phyloP scores from a whole-genome alignment of 1,140 invertebrate species.

The Vanessa tameamea region DNA sequence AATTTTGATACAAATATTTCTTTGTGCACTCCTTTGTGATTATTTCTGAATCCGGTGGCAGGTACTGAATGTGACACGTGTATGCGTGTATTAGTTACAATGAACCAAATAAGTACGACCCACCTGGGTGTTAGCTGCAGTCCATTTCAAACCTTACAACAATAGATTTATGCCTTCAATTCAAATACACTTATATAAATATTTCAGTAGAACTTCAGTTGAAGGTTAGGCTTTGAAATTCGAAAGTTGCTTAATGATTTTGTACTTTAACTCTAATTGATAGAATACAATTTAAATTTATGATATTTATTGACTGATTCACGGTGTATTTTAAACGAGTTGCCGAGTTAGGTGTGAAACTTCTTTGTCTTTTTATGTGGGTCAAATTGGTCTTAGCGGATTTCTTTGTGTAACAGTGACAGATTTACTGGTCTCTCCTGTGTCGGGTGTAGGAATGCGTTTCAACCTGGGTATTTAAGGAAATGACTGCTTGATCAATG shows the following conservation, averaged over 20 bases:
- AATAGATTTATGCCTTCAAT: neutral
- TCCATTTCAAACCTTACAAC: neutral
- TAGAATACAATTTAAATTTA: constrained; percentile 2
- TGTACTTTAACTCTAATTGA: neutral
- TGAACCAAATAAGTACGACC: neutral
- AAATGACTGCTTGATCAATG: constrained; percentile 16
- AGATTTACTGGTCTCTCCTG: constrained; percentile 45
- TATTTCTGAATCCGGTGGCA: constrained; percentile 43
- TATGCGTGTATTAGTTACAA: constrained; percentile 19
- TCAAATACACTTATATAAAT: neutral
- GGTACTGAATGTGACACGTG: constrained; percentile 44
- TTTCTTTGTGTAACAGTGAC: constrained; percentile 54
- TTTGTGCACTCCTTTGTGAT: constrained; percentile 48
- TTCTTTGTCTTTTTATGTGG: constrained; percentile 57
- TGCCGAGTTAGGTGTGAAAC: constrained; percentile 44
- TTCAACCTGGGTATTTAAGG: constrained; percentile 35
- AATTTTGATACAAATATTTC: constrained; percentile 36
- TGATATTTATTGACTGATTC: constrained; percentile 43
- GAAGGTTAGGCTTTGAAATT: constrained; percentile 4
- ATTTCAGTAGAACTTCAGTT: constrained; percentile 1
- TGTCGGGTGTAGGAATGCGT: constrained; percentile 20
- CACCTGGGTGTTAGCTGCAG: neutral
- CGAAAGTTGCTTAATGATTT: neutral
- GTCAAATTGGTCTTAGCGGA: constrained; percentile 47
- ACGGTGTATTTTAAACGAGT: constrained; percentile 54